Percentiles rank a stretch among this genome's conserved stretches.
phyloP scores from a whole-genome alignment of 1,140 invertebrate species.

The Drosophila parvula region DNA sequence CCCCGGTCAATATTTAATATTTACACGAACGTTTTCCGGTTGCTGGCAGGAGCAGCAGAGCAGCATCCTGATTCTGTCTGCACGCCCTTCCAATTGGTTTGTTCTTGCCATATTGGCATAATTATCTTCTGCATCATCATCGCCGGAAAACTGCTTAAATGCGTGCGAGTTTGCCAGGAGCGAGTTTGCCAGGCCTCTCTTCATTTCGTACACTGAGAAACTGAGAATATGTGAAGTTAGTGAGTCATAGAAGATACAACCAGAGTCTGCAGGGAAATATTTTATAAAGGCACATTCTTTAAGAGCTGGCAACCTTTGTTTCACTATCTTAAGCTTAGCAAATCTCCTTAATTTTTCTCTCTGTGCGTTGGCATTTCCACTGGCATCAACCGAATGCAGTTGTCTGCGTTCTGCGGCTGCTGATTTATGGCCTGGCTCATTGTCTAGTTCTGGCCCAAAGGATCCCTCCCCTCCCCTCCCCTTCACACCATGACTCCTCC shows the following conservation, averaged over 20 bases:
- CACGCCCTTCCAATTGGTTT: slow-evolving; percentile 19
- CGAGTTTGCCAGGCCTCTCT: not conserved
- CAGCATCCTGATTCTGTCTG: slow-evolving; percentile 6
- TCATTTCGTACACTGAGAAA: not conserved
- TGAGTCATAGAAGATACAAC: no score
- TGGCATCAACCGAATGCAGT: slow-evolving; percentile 37
- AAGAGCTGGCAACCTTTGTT: not conserved
- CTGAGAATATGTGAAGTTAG: not conserved
- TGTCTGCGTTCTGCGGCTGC: slow-evolving; percentile 45
- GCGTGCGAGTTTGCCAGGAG: slow-evolving; percentile 27
- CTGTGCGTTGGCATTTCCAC: slow-evolving; percentile 2
- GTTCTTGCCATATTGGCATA: slow-evolving; percentile 39
- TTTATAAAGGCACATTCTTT: not conserved
- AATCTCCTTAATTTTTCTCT: not conserved
- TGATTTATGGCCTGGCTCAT: slow-evolving; percentile 70
- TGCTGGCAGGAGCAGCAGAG: slow-evolving; percentile 4
- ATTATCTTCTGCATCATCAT: slow-evolving; percentile 41
- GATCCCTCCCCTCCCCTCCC: not conserved
- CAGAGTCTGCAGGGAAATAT: not conserved
- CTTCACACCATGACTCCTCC: not conserved
- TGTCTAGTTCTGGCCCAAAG: slow-evolving; percentile 47
- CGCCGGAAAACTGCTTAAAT: slow-evolving; percentile 29
- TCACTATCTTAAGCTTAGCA: not conserved
- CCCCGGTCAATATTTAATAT: slow-evolving; percentile 52
- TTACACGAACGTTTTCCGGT: slow-evolving; percentile 30